Percentiles rank a stretch among this genome's conserved stretches.
Conservation (phyloP, 30 jellyfish, hydroid and myxozoan species). For the Sanderia malayensis region DNA sequence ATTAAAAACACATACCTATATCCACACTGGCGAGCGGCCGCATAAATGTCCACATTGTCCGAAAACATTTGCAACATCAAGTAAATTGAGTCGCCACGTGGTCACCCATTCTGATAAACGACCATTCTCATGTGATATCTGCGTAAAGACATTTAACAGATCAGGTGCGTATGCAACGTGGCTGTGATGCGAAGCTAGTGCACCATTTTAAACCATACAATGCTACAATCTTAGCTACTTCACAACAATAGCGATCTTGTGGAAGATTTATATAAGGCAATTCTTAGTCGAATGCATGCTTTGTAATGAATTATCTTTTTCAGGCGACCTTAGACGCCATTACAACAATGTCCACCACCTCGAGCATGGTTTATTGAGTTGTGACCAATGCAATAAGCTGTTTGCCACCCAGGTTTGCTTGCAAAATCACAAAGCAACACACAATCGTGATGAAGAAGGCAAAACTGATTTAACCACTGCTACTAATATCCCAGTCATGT, state of each 20-base stretch:
- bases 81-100: constrained; percentile 93
- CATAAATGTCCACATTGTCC: constrained; percentile 94
- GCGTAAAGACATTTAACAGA: constrained; percentile 94
- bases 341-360: constrained; percentile 71
- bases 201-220: too few relatives aligned
- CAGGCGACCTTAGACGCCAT: constrained; percentile 97
- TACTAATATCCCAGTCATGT: too few relatives aligned
- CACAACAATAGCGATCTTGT: neutral
- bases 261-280: neutral
- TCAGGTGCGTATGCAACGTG: constrained; percentile 69
- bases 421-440: constrained; percentile 69
- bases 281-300: neutral
- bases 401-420: constrained; percentile 87
- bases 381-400: constrained; percentile 89
- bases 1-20: constrained; percentile 91
- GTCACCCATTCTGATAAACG: constrained; percentile 95
- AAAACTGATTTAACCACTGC: neutral
- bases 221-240: neutral
- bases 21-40: constrained; percentile 97
- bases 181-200: too few relatives aligned
- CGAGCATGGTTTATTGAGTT: constrained; percentile 67
- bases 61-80: constrained; percentile 95
- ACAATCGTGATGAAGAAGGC: constrained; percentile 33
- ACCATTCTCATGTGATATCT: constrained; percentile 87
- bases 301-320: neutral